Evolutionary conservation across 2,797 vertebrate genomes (phyloP).

Genomic region (Apodemus agrarius): DNA sequence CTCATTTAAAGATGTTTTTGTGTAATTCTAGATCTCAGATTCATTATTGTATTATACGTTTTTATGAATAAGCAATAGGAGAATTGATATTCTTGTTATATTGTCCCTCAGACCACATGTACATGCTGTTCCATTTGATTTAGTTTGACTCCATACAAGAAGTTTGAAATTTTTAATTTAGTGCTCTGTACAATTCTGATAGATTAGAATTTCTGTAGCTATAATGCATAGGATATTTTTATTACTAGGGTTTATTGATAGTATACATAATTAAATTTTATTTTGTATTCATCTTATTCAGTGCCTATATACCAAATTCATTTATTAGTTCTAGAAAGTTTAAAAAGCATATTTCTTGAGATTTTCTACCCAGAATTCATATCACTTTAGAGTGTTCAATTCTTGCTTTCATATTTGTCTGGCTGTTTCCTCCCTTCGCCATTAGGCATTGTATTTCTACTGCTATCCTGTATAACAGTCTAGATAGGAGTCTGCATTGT

Average conservation of each 20-base stretch:
- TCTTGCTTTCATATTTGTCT: background rate
- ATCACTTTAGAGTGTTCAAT: background rate
- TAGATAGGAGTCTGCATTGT: background rate
- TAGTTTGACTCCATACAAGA: background rate
- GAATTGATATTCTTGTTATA: background rate
- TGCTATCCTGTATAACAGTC: background rate
- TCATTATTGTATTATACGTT: background rate
- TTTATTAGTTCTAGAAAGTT: background rate
- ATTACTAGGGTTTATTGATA: background rate
- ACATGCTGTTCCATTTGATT: background rate
- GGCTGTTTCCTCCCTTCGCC: background rate
- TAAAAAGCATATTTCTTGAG: background rate
- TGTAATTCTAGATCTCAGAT: too few relatives aligned
- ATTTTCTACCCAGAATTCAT: background rate
- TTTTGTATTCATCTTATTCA: background rate
- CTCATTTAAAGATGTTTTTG: too few relatives aligned
- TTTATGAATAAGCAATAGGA: background rate
- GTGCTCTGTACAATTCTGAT: background rate
- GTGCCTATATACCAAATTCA: background rate
- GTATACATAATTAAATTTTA: background rate
- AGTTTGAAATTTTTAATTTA: background rate
- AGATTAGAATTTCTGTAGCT: background rate
- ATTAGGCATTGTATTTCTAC: background rate
- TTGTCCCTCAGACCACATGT: background rate
- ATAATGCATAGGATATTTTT: background rate